These are phyloP conservation scores for Sebastes matsubarae DNA, from an alignment of 2,797 vertebrate genomes.

Conservation along the genomic window DNA sequence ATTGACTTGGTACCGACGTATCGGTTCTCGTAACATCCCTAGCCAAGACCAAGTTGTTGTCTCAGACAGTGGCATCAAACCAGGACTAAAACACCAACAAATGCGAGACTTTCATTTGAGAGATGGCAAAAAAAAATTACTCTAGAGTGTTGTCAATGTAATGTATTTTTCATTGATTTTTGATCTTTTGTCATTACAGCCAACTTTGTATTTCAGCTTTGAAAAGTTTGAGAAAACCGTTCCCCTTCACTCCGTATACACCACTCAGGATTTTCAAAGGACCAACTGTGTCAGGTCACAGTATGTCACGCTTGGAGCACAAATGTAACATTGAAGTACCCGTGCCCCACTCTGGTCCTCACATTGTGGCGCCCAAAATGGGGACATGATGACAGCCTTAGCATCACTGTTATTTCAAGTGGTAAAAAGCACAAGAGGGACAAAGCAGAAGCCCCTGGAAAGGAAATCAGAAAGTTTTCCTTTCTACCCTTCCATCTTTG, in stretches of 20 bases:
- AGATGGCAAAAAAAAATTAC: not conserved
- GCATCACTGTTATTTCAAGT: constrained; percentile 29
- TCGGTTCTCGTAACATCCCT: too few relatives aligned
- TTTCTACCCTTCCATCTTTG: not conserved
- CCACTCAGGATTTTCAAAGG: not conserved
- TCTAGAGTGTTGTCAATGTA: not conserved
- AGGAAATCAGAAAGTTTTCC: not conserved
- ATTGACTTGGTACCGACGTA: too few relatives aligned
- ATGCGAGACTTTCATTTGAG: not conserved
- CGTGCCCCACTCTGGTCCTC: not conserved
- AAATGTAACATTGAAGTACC: constrained; percentile 1
- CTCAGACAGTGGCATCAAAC: too few relatives aligned
- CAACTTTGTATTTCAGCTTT: not conserved
- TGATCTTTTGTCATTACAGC: not conserved
- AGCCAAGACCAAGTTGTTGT: too few relatives aligned
- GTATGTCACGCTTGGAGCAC: not conserved
- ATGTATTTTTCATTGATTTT: not conserved
- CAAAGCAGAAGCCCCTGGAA: not conserved
- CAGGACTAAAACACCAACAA: not conserved
- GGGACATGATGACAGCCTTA: constrained; percentile 27
- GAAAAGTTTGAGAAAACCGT: not conserved
- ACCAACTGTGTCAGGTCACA: not conserved
- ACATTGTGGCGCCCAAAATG: constrained; percentile 8
- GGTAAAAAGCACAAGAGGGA: constrained; percentile 6
- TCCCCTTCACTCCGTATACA: not conserved